Conservation (phyloP, 2,888 invertebrate species). For the Glyphotaelius pellucidus region DNA sequence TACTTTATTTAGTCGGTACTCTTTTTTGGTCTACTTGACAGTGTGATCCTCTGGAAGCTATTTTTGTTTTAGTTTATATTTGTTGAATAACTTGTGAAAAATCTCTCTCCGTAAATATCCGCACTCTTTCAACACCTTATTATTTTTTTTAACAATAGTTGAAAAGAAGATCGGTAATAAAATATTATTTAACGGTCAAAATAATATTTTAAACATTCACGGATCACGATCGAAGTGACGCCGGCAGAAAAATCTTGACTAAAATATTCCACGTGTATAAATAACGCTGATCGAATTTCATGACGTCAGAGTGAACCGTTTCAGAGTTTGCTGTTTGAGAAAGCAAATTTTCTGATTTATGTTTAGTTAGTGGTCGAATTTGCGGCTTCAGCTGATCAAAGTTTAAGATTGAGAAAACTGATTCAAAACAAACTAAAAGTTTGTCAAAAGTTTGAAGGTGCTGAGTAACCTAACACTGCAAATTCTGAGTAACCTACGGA, state of each 20-base stretch:
- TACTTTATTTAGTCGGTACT: not conserved
- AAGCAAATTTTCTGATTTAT: not conserved
- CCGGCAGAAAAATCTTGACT: not conserved
- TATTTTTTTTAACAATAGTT: not conserved
- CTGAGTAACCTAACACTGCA: not conserved
- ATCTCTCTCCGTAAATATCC: not conserved
- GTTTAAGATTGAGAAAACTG: not conserved
- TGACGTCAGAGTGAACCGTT: not conserved
- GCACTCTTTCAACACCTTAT: not conserved
- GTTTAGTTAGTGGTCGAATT: not conserved
- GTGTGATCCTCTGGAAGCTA: not conserved
- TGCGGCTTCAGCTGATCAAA: not conserved
- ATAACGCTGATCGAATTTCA: not conserved
- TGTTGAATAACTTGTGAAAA: not conserved
- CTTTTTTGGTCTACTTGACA: not conserved
- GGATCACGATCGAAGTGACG: not conserved
- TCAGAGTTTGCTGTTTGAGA: not conserved
- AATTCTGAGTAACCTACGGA: not conserved
- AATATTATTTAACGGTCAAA: no score
- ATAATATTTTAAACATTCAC: not conserved
- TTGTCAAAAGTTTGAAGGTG: not conserved
- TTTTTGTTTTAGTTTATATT: not conserved
- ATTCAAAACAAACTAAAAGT: no score
- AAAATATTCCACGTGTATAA: not conserved
- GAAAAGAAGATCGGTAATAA: no score